Conservation (phyloP, 2,113 vertebrate genomes). For the Ranitomeya imitator region DNA sequence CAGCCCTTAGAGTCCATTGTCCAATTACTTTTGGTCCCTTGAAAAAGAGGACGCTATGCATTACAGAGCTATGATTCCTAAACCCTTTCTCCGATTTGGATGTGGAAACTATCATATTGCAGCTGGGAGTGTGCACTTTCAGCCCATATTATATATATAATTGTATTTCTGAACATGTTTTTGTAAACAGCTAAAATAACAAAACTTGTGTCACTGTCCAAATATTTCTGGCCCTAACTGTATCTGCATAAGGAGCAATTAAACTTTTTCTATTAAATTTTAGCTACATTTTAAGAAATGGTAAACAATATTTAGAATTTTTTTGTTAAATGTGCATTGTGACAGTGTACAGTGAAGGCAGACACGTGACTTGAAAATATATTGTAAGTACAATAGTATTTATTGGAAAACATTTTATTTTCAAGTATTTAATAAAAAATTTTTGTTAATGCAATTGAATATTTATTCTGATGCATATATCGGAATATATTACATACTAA, state of each 20-base stretch:
- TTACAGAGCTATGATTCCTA: too few relatives aligned
- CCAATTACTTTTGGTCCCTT: too few relatives aligned
- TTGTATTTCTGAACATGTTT: too few relatives aligned
- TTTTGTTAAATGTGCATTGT: background rate
- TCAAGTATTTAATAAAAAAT: conserved; percentile 82
- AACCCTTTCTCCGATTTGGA: too few relatives aligned
- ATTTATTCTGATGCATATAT: conserved; percentile 80
- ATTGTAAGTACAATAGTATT: conserved; percentile 63
- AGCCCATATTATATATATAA: too few relatives aligned
- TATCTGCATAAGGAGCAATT: background rate
- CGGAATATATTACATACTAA: conserved; percentile 78
- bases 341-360: background rate
- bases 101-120: too few relatives aligned
- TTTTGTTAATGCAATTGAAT: conserved; percentile 77
- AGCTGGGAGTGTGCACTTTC: too few relatives aligned
- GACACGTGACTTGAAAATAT: background rate
- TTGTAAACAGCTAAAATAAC: too few relatives aligned
- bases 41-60: too few relatives aligned
- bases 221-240: too few relatives aligned
- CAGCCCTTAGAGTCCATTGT: too few relatives aligned
- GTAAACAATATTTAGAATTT: background rate
- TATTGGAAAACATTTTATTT: conserved; percentile 75
- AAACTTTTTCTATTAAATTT: background rate
- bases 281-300: background rate
- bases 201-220: too few relatives aligned